phyloP scores from a whole-genome alignment of 2,797 vertebrate genomes.

The Poeciliopsis paucimaculata region DNA sequence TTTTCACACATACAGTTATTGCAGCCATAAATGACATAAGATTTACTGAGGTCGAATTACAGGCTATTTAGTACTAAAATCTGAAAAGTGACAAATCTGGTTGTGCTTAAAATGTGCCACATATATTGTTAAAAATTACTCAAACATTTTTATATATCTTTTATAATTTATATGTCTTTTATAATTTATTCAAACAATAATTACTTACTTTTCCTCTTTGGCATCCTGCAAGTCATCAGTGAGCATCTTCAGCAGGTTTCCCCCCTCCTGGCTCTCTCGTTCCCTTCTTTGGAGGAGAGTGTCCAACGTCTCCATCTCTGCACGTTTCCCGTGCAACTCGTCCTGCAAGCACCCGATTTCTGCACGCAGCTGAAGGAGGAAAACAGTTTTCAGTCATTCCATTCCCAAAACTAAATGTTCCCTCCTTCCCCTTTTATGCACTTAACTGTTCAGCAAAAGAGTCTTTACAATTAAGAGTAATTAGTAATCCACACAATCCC shows the following conservation, averaged over 20 bases:
- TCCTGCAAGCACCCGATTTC: conserved; percentile 81
- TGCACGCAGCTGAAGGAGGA: conserved; percentile 80
- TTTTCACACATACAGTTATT: neutral
- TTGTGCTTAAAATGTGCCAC: neutral
- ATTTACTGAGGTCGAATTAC: neutral
- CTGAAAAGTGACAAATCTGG: neutral
- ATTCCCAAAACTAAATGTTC: neutral
- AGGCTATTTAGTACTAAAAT: neutral
- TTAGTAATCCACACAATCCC: neutral
- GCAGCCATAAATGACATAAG: neutral
- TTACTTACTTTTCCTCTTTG: conserved; percentile 83
- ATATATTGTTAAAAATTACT: neutral
- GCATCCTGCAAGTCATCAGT: conserved; percentile 82
- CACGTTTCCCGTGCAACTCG: conserved; percentile 81
- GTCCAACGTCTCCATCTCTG: conserved; percentile 86
- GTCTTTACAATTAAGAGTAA: neutral
- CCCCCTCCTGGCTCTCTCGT: conserved; percentile 87
- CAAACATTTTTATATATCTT: neutral
- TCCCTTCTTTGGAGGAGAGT: conserved; percentile 82
- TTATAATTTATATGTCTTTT: neutral
- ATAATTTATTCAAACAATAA: neutral
- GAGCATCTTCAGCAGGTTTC: conserved; percentile 88
- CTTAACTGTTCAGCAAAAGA: neutral
- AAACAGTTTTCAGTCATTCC: neutral
- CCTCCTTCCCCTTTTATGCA: neutral